Evolutionary conservation across 2,888 invertebrate genomes (phyloP).

Genomic region (Poecilobothrus nobilitatus): DNA sequence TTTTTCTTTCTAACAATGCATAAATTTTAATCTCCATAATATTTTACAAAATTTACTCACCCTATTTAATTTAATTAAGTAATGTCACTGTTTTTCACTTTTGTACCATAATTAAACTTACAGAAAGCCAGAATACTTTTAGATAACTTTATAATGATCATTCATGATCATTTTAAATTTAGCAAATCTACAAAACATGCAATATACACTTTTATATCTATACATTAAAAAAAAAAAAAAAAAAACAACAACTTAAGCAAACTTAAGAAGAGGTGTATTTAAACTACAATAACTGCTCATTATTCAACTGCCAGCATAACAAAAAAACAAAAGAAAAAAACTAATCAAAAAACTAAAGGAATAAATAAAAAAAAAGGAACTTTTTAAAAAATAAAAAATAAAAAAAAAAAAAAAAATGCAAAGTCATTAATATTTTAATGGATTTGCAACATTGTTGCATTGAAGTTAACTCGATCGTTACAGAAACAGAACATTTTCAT

Average conservation of each 20-base stretch:
- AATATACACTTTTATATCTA: background rate
- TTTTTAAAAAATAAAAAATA: background rate
- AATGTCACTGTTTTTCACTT: too few species aligned
- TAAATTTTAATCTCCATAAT: too few species aligned
- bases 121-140: background rate
- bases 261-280: too few species aligned
- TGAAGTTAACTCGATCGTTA: slow-evolving; percentile 4
- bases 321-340: background rate
- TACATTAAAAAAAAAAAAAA: too few species aligned
- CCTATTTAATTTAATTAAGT: too few species aligned
- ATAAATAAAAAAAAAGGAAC: background rate
- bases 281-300: too few species aligned
- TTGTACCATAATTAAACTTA: too few species aligned
- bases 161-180: background rate
- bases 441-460: slow-evolving; percentile 6
- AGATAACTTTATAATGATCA: background rate
- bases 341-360: background rate
- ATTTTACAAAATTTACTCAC: too few species aligned
- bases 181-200: background rate
- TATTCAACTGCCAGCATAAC: too few species aligned
- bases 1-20: too few species aligned
- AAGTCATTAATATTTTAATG: background rate
- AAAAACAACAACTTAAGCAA: too few species aligned
- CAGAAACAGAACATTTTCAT: background rate
- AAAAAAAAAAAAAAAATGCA: background rate